Conservation (phyloP, 2,888 invertebrate genomes). For the Pseudolycoriella hygida region DNA sequence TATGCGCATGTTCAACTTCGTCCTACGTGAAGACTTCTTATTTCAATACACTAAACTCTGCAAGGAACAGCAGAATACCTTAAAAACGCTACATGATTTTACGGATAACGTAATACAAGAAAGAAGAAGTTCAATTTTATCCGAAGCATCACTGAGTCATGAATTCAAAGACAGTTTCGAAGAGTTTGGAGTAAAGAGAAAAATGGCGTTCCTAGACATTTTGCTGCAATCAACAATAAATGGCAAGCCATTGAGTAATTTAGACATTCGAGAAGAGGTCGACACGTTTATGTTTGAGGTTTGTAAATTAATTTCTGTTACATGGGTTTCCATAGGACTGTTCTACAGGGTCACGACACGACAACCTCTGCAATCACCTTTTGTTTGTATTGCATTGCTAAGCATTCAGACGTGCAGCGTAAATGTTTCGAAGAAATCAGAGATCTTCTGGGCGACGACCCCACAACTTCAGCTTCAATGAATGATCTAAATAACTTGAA, state of each 20-base stretch:
- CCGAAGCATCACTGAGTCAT: not conserved
- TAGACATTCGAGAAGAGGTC: slow-evolving; percentile 47
- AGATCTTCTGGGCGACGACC: slow-evolving; percentile 19
- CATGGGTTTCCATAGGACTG: not conserved
- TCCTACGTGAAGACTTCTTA: slow-evolving; percentile 22
- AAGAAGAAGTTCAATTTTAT: slow-evolving; percentile 21
- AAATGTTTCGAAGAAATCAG: slow-evolving; percentile 18
- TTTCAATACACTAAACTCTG: slow-evolving; percentile 24
- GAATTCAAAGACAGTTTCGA: slow-evolving; percentile 16
- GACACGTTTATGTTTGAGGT: slow-evolving; percentile 55
- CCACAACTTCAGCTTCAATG: slow-evolving; percentile 18
- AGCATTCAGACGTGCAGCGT: slow-evolving; percentile 19
- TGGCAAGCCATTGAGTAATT: slow-evolving; percentile 36
- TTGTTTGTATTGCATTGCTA: slow-evolving; percentile 17
- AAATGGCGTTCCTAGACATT: slow-evolving; percentile 44
- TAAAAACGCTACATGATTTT: slow-evolving; percentile 33
- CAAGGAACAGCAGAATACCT: slow-evolving; percentile 30
- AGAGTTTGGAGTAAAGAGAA: slow-evolving; percentile 22
- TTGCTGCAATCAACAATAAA: slow-evolving; percentile 41
- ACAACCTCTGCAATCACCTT: slow-evolving; percentile 21
- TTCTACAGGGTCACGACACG: slow-evolving; percentile 28
- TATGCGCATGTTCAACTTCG: slow-evolving; percentile 25
- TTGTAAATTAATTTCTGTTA: not conserved
- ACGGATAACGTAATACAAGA: slow-evolving; percentile 36
- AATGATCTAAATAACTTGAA: slow-evolving; percentile 20